Evolutionary conservation across 2,797 vertebrate species (phyloP), one percentile per base, ranked within the genome.

Genomic region (Botia almorhae): DNA sequence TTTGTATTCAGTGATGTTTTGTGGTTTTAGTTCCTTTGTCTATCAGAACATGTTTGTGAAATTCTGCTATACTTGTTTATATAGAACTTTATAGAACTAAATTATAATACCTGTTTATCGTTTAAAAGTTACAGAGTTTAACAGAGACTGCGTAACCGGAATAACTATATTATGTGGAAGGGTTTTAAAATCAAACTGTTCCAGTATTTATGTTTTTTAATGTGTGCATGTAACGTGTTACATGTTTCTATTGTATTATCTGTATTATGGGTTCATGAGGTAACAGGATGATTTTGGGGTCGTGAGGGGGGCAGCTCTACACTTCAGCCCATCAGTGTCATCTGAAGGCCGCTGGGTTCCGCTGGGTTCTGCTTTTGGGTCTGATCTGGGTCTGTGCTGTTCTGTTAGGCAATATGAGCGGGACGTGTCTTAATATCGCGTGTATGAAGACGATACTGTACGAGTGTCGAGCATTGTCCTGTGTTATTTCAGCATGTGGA

Each of bases 361-460:
- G 88, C 90, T n/a, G n/a, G n/a, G n/a, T n/a, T n/a, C n/a, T n/a
- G n/a, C n/a, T n/a, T 85, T n/a, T n/a, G 56, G 92, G 83, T 74
- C 87, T 93, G 93, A 95, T 92, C 88, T 78, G 55, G 83, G 68
- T 91, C 93, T 94, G 93, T 93, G 93, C 69, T 69, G 63, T 64
- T 33, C 71, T 0, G 58, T 61, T 70, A 58, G 33, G 77, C 78
- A 76, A 72, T 60, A 74, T 19, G 83, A 74, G 68, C 67, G 81
- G 82, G 39, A 23, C 5, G n/a, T 63, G 26, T 3, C 8, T 63
- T 71, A 26, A 5, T 3, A 0, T 39, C 19, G 39, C 5, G 33
- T 73, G 63, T 56, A 36, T 56, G 19, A 14, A 67, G 33, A 29
- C 65, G 61, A 67, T 48, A 55, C 12, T 26, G 72, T 72, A 19